Evolutionary conservation across 2,113 vertebrate genomes (phyloP).

Genomic region (Proterorhinus semilunaris): DNA sequence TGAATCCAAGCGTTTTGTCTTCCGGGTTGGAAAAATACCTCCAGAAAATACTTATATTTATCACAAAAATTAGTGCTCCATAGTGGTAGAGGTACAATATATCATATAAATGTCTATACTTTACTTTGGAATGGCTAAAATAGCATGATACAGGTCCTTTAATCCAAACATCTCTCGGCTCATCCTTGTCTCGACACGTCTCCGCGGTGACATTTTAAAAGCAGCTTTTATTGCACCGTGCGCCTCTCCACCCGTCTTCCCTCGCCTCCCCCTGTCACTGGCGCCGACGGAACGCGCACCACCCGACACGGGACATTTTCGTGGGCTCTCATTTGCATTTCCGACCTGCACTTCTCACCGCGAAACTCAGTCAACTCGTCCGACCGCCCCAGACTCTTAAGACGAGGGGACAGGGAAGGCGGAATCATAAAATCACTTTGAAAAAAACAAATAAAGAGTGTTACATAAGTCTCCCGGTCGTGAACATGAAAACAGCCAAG

Average conservation of each 20-base stretch:
- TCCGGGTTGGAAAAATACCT: too few species aligned
- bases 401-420: not conserved
- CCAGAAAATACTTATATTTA: too few species aligned
- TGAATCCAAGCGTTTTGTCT: too few species aligned
- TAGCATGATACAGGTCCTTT: too few species aligned
- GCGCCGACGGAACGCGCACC: constrained; percentile 5
- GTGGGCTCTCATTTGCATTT: constrained; percentile 28
- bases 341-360: constrained; percentile 16
- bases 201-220: constrained; percentile 46
- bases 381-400: not conserved
- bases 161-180: constrained; percentile 31
- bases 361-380: constrained; percentile 10
- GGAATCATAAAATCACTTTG: not conserved
- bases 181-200: constrained; percentile 34
- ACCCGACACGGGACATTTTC: constrained; percentile 42
- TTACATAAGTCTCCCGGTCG: constrained; percentile 26
- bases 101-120: too few species aligned
- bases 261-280: constrained; percentile 11
- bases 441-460: not conserved
- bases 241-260: constrained; percentile 13
- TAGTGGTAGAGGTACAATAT: too few species aligned
- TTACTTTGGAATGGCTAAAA: too few species aligned
- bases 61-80: too few species aligned
- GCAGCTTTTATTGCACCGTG: constrained; percentile 36
- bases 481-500: constrained; percentile 20